phyloP scores from a whole-genome alignment of 2,888 invertebrate genomes.

The Ariolimax columbianus region DNA sequence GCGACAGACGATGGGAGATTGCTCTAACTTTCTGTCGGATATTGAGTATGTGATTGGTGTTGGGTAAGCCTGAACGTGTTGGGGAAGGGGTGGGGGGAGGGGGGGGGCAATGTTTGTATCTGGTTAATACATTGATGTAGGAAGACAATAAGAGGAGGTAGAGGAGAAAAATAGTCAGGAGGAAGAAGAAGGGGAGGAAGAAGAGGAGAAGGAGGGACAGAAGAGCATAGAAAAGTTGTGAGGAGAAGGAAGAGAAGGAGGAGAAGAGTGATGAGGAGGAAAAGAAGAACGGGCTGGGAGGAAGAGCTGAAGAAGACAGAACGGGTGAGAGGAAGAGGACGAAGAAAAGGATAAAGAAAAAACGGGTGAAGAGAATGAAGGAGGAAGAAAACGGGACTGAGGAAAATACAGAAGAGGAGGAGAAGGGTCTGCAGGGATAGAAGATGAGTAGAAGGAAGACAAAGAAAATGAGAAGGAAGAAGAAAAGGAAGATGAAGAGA shows the following conservation, averaged over 20 bases:
- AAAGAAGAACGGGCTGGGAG: not conserved
- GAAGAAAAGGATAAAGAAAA: not conserved
- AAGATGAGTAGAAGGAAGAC: not conserved
- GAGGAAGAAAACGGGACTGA: not conserved
- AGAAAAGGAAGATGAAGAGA: no score
- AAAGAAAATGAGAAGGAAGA: not conserved
- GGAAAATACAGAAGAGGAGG: not conserved
- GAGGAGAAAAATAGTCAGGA: no score
- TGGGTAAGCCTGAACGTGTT: no score
- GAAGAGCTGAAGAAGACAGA: not conserved
- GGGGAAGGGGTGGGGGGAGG: no score
- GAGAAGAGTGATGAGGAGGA: not conserved
- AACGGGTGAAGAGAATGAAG: not conserved
- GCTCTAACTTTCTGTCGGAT: no score
- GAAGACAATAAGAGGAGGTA: not conserved
- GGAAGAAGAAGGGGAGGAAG: not conserved
- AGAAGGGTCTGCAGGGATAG: not conserved
- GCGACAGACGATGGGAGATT: no score
- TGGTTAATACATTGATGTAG: no score
- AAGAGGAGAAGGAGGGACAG: not conserved
- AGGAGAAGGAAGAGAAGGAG: not conserved
- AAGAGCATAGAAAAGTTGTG: no score
- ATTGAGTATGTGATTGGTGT: no score
- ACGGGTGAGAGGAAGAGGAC: not conserved
- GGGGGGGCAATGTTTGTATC: no score